Evolutionary conservation across 2,113 vertebrate species (phyloP), one percentile per base, ranked within the genome.

Genomic region (Mastomys natalensis): DNA sequence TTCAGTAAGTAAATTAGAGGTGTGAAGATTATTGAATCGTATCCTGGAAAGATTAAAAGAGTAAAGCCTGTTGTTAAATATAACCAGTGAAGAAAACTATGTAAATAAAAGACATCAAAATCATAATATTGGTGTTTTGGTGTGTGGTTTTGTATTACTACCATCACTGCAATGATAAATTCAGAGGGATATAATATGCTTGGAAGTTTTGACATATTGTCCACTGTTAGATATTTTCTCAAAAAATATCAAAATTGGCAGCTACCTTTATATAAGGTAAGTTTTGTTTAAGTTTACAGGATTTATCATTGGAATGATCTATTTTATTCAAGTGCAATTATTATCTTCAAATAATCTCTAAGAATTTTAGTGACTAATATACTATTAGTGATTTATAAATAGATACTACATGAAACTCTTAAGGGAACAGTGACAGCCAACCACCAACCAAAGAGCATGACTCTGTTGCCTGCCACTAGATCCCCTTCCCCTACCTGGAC

Each of bases 221-320:
- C 55, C 24, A 43, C 10, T 37, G 4, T 62, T 73, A 53, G 7
- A 43, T 94, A 85, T 90, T 90, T 87, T 68, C 53, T 93, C 29
- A 87, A n/a, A n/a, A n/a, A n/a, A n/a, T n/a, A n/a, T n/a, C n/a
- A n/a, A 64, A n/a, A 64, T 90, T 34, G 90, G 37, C 29, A 88
- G 45, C 11, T 40, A 86, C 16, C 81, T 88, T 68, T 68, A 74
- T 60, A 12, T 4, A 16, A 11, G 66, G 7, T 64, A 17, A 15
- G 92, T 90, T 55, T 84, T 84, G 8, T 58, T 64, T 89, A 94
- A 94, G 62, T 64, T 17, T 92, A 53, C 51, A 92, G 85, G n/a
- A 73, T 93, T 96, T 86, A 19, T 17, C 55, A 43, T 19, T 16
- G 64, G 16, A 43, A 78, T n/a, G 48, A 73, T 81, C 17, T 0